A percentile compares a stretch with the other conserved stretches of the same genome.
Evolutionary conservation across 2,888 invertebrate genomes (phyloP).

Genomic region (Dicyrtomina minuta): DNA sequence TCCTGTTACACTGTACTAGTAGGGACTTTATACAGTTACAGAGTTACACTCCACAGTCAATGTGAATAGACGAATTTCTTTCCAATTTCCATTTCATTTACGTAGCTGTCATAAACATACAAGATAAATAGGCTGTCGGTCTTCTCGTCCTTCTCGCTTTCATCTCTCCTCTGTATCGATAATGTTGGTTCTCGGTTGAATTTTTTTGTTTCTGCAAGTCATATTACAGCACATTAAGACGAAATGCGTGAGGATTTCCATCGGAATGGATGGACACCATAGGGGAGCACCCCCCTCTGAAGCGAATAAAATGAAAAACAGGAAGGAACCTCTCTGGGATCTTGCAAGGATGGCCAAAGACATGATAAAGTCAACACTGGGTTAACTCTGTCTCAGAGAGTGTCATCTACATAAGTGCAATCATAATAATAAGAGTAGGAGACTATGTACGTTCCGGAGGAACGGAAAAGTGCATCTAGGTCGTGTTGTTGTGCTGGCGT

Average conservation of each 20-base stretch:
- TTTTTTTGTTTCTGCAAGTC: conserved; percentile 53
- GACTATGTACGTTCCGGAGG: background rate
- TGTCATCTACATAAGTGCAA: background rate
- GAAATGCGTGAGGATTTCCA: conserved; percentile 39
- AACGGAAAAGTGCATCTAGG: too few relatives aligned
- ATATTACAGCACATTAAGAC: conserved; percentile 38
- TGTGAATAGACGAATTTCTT: conserved; percentile 37
- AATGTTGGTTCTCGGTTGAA: background rate
- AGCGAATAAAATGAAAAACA: conserved; percentile 54
- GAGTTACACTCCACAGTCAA: background rate
- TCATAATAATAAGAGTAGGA: background rate
- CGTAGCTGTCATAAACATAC: conserved; percentile 49
- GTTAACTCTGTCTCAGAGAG: background rate
- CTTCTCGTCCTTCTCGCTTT: conserved; percentile 13
- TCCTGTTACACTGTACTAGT: too few relatives aligned
- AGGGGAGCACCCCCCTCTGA: conserved; percentile 53
- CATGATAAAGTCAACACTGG: background rate
- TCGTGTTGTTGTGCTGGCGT: too few relatives aligned
- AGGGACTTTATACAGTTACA: too few relatives aligned
- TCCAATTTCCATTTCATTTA: conserved; percentile 42
- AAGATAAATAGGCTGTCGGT: conserved; percentile 49
- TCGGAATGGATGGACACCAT: conserved; percentile 45
- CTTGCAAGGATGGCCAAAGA: conserved; percentile 27
- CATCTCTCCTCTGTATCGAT: background rate
- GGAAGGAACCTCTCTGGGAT: conserved; percentile 43